Conservation (phyloP, 2,113 vertebrate species). For the Eulemur rufifrons region DNA sequence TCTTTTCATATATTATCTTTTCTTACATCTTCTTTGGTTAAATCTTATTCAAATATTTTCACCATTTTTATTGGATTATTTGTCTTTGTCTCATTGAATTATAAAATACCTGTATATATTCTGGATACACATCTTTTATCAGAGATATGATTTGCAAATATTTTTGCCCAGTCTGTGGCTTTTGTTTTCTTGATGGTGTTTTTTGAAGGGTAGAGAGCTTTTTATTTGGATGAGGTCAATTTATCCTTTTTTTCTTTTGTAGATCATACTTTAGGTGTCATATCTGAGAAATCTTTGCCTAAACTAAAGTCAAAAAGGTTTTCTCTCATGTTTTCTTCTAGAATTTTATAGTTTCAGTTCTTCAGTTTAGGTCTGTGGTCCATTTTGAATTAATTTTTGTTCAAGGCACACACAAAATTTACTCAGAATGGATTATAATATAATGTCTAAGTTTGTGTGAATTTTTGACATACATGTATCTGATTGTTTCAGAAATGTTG, state of each 20-base stretch:
- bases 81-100: not conserved
- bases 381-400: constrained; percentile 27
- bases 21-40: not conserved
- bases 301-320: not conserved
- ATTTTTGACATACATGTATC: not conserved
- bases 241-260: not conserved
- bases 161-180: not conserved
- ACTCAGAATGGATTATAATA: not conserved
- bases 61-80: not conserved
- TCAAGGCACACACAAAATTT: not conserved
- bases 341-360: constrained; percentile 6
- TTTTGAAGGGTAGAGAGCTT: not conserved
- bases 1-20: not conserved
- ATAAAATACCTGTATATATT: not conserved
- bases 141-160: not conserved
- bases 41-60: not conserved
- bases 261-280: not conserved
- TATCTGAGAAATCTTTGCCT: not conserved
- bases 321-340: not conserved
- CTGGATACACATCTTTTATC: not conserved
- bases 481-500: not conserved
- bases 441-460: not conserved
- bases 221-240: not conserved
- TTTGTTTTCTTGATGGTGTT: not conserved
- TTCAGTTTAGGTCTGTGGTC: not conserved